Base-by-base conservation (phyloP, 2,113 vertebrate species). In the Charadrius vociferus region DNA sequence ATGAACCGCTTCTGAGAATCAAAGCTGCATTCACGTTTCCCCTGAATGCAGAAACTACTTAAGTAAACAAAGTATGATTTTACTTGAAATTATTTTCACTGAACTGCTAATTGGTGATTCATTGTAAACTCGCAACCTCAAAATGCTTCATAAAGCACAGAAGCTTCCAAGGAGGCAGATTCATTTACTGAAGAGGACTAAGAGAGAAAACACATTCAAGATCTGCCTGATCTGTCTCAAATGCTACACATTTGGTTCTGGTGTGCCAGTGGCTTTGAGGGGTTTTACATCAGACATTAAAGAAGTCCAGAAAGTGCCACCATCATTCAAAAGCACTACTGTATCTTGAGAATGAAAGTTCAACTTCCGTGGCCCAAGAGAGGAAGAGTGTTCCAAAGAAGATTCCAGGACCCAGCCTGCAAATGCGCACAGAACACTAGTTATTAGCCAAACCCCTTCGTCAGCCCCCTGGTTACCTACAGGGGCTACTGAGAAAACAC, bases 81-180 rank as follows among this genome's bases (percentile, higher is more conserved):
- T n/a, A 89, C 68, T 36, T 71, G 73, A 86, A 84, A 63, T 90
- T 93, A 72, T 86, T 90, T 88, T 63, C 58, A 55, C 13, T 58
- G 81, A 93, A 85, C 39, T 82, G 56, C 39, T 79, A 39, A 59
- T 34, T n/a, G 49, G 58, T 17, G 58, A 91, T 41, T 87, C 47
- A 82, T 1, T 80, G 62, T 45, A 39, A 96, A 95, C 78, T 91
- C 22, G 26, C 34, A 39, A 41, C 73, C 37, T 79, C 86, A 74
- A 86, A 95, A 90, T 62, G 70, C 58, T 73, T 92, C 63, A 39
- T 37, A n/a, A 23, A 19, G 70, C 59, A 78, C 58, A 47, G 34
- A 39, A 87, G 45, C 61, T 50, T 62, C 55, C 47, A 58, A 59
- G 45, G 39, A 81, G 45, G 36, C 27, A 62, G 30, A 88, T 10